Evolutionary conservation across 2,888 invertebrate genomes (phyloP), one percentile per base, ranked within the genome.

Genomic region (Magallana nippona): DNA sequence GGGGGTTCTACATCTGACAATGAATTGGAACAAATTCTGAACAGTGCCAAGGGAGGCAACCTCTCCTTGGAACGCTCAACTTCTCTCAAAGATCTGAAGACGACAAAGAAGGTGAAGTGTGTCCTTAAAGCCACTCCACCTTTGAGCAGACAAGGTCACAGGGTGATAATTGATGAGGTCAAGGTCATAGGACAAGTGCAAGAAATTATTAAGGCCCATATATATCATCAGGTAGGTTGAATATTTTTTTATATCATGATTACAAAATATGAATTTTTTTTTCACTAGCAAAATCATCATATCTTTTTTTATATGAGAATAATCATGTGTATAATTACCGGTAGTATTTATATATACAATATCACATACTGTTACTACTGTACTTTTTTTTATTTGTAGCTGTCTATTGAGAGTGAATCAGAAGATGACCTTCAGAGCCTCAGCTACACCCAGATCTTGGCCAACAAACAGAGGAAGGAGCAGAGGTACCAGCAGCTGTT

Each of bases 401-500:
- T 90, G 63, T 82, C 83, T 27, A 87, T 87, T 19, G 86, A 89
- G 58, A 88, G 89, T 82, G 90, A 89, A n/a, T 90, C 89, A n/a
- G 90, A 89, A 17, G 89, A 89, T 83, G 89, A 90, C 32, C 19
- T 79, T 2, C 44, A 84, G 5, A 63, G 80, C n/a, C 77, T 82
- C 27, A 84, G 82, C 60, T 84, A 80, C 77, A 60, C 71, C 11
- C 81, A 82, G 56, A 62, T 84, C 44, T 55, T 84, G 57, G 84
- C 77, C n/a, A 84, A 82, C 22, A 78, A 82, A 78, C 81, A 84
- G 57, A 79, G 15, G 19, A 55, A 82, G 13, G 78, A 84, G 13
- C 11, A 55, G 55, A 63, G 55, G 22, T 55, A 71, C 27, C 71
- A 71, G 32, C 71, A 71, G 8, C 27, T 71, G 22, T 71, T 71